Evolutionary conservation across 2,113 vertebrate species (phyloP).

Genomic region (Halcyon senegalensis): DNA sequence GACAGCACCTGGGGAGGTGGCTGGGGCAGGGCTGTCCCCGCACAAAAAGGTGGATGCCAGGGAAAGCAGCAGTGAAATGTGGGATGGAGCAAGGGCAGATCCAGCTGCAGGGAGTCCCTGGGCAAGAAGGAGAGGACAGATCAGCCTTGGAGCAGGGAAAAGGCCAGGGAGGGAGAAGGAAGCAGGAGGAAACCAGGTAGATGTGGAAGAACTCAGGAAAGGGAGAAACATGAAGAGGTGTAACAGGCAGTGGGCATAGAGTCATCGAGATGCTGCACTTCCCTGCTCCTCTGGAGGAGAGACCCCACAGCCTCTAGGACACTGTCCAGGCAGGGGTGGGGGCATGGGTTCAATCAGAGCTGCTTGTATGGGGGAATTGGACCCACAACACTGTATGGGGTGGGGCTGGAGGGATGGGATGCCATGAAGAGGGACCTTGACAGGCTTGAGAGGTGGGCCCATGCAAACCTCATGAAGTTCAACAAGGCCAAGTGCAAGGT

Average conservation of each 20-base stretch:
- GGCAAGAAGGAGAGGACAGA: not conserved
- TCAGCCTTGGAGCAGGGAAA: not conserved
- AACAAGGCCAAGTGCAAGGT: not conserved
- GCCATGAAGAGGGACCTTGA: not conserved
- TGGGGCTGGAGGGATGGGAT: not conserved
- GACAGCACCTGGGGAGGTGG: rapidly evolving
- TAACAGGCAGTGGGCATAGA: not conserved
- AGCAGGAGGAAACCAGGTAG: not conserved
- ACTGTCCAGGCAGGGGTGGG: too few relatives aligned
- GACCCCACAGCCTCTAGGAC: too few relatives aligned
- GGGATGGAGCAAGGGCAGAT: not conserved
- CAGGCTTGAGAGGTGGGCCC: too few relatives aligned
- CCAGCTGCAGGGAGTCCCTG: not conserved
- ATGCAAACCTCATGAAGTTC: not conserved
- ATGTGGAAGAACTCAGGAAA: not conserved
- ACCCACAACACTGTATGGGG: too few relatives aligned
- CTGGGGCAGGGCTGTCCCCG: not conserved
- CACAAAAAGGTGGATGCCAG: not conserved
- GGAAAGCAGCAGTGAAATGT: not conserved
- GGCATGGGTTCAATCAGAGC: not conserved
- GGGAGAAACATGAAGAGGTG: rapidly evolving
- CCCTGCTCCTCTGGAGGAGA: not conserved
- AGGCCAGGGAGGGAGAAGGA: not conserved
- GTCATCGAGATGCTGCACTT: not conserved
- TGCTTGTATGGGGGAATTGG: not conserved